These are phyloP conservation scores for Centruroides sculpturatus DNA, from an alignment of 1,140 invertebrate species.

Conservation along the genomic window DNA sequence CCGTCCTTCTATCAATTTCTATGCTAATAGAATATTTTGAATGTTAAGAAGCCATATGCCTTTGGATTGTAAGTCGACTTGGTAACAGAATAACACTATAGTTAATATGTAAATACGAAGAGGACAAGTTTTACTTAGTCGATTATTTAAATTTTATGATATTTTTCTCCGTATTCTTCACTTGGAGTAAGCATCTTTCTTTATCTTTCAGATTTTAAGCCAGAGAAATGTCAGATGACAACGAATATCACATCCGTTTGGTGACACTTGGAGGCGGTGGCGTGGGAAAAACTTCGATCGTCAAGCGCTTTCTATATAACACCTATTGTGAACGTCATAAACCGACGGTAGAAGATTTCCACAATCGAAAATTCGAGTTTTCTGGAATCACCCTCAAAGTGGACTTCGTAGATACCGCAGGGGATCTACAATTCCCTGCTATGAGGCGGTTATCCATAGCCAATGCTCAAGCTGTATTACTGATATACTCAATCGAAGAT, in stretches of 20 bases:
- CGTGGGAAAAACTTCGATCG: slow-evolving; percentile 77
- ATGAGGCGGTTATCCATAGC: slow-evolving; percentile 71
- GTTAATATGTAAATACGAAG: too few species aligned
- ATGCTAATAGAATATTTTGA: too few species aligned
- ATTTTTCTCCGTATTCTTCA: too few species aligned
- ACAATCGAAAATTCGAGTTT: slow-evolving; percentile 68
- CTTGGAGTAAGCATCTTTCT: too few species aligned
- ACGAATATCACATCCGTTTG: slow-evolving; percentile 57
- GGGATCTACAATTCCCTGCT: slow-evolving; percentile 73
- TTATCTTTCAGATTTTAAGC: too few species aligned
- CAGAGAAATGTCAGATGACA: slow-evolving; percentile 33
- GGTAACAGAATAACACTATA: too few species aligned
- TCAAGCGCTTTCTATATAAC: slow-evolving; percentile 71
- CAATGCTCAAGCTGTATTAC: slow-evolving; percentile 73
- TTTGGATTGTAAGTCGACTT: too few species aligned
- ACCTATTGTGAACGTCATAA: slow-evolving; percentile 68
- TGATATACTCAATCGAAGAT: slow-evolving; percentile 64
- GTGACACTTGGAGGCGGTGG: slow-evolving; percentile 67
- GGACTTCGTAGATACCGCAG: slow-evolving; percentile 75
- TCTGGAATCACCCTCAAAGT: slow-evolving; percentile 44
- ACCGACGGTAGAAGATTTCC: slow-evolving; percentile 78
- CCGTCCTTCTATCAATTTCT: too few species aligned
- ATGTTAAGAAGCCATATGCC: too few species aligned
- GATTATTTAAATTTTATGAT: too few species aligned
- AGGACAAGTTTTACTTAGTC: too few species aligned